Evolutionary conservation across 2,888 invertebrate genomes (phyloP), one percentile per base, ranked within the genome.

Genomic region (Patella caerulea): DNA sequence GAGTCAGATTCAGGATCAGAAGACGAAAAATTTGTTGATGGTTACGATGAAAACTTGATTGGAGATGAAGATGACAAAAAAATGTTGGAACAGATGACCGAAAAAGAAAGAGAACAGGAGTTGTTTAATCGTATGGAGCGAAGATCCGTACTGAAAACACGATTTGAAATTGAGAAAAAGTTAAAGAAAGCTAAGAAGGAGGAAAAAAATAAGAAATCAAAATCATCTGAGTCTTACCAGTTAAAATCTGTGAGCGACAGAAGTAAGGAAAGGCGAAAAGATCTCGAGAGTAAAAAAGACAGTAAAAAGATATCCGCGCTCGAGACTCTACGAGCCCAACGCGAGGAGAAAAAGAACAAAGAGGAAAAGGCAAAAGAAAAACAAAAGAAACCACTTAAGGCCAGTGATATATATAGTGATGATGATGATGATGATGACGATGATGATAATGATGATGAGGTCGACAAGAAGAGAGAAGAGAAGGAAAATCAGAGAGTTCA

Each of bases 101-200:
- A 99, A 91, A 98, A 97, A 88, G 98, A 99, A 90, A 93, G 99
- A 71, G 99, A 99, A 92, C 97, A 98, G 77, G 98, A 98, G 92
- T 95, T 99, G 85, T 99, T 97, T 92, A 97, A 98, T 91, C 94
- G 99, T 75, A 97, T 98, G 74, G 99, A 99, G 92, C 95, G 97
- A 88, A 94, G 98, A 85, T 98, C 99, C 91, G 94, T 96, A 0
- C 95, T 98, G 94, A 96, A 96, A 91, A 98, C 97, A 0, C 94
- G 96, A 86, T 98, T 98, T 94, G 98, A 98, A 92, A 98, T 98
- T 78, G 98, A 98, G 90, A 95, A 97, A 80, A 98, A 98, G 90
- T 93, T 98, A 2, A 94, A 96, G 45, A 93, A 96, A 82, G 97
- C 96, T 0, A 95, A 95, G 85, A 95, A 95, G 74, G 96, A 96